These are phyloP conservation scores for Bombyx mandarina DNA, from an alignment of 1,140 invertebrate genomes.

Conservation along the genomic window DNA sequence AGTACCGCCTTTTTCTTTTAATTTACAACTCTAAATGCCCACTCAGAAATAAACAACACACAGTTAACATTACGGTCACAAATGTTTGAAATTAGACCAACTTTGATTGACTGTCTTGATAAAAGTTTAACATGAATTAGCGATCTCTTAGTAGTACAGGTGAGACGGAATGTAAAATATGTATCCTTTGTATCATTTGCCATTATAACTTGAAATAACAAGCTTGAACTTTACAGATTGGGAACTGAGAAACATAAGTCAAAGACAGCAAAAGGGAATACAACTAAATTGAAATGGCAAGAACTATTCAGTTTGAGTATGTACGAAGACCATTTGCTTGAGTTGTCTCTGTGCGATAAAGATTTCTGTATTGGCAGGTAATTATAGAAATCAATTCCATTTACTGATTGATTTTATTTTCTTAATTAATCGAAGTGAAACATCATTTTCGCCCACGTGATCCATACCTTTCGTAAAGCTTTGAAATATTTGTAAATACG, in stretches of 20 bases:
- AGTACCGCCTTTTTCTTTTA: not conserved
- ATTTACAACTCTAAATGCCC: not conserved
- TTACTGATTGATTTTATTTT: constrained; percentile 1
- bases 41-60: too few relatives aligned
- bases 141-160: too few relatives aligned
- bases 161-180: too few relatives aligned
- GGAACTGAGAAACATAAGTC: constrained; percentile 53
- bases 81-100: not conserved
- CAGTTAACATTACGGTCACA: not conserved
- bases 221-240: constrained; percentile 27
- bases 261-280: constrained; percentile 35
- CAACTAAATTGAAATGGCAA: constrained; percentile 39
- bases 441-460: too few relatives aligned
- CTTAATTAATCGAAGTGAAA: constrained; percentile 3
- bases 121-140: not conserved
- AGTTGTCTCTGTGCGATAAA: constrained; percentile 42
- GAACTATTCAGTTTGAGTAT: constrained; percentile 48
- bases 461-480: too few relatives aligned
- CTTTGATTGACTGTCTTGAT: not conserved
- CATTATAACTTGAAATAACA: too few relatives aligned
- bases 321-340: constrained; percentile 42
- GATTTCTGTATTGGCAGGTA: constrained; percentile 43
- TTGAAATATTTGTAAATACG: too few relatives aligned
- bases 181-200: too few relatives aligned
- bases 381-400: not conserved